phyloP scores from a whole-genome alignment of 1,140 invertebrate genomes.

The Zaprionus kolodkinae region DNA sequence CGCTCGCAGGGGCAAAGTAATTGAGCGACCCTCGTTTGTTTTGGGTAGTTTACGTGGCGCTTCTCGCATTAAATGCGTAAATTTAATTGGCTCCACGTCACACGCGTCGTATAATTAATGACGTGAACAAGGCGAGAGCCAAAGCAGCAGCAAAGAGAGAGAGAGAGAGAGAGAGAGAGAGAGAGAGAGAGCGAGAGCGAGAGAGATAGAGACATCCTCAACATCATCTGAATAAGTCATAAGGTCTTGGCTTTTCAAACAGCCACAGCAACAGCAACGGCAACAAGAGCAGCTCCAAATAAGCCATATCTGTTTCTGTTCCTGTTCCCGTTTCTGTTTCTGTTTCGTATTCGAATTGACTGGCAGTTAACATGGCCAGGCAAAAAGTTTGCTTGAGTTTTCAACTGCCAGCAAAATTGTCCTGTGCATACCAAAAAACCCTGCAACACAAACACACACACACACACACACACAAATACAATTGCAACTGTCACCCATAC shows the following conservation, averaged over 20 bases:
- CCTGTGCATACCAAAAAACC: constrained; percentile 69
- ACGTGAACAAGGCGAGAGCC: constrained; percentile 41
- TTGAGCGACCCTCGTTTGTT: constrained; percentile 22
- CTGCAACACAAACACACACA: constrained; percentile 9
- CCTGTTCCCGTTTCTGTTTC: constrained; percentile 6
- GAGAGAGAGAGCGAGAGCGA: background rate
- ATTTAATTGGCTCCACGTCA: constrained; percentile 74
- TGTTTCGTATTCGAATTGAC: constrained; percentile 77
- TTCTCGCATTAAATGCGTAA: constrained; percentile 78
- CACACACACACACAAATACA: constrained; percentile 49
- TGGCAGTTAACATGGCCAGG: constrained; percentile 75
- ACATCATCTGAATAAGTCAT: constrained; percentile 78
- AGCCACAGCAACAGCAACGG: constrained; percentile 14
- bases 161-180: background rate
- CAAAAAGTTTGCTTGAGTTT: constrained; percentile 74
- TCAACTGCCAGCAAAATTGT: constrained; percentile 61
- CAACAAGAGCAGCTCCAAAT: constrained; percentile 45
- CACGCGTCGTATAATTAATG: constrained; percentile 79
- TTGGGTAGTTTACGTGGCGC: constrained; percentile 42
- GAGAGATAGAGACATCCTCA: constrained; percentile 13
- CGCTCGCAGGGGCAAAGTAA: constrained; percentile 7
- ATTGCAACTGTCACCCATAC: constrained; percentile 70
- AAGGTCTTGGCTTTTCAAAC: constrained; percentile 65
- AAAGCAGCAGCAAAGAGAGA: background rate
- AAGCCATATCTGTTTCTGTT: constrained; percentile 74